phyloP scores from a whole-genome alignment of 2,113 vertebrate species.

The Oryctolagus cuniculus region DNA sequence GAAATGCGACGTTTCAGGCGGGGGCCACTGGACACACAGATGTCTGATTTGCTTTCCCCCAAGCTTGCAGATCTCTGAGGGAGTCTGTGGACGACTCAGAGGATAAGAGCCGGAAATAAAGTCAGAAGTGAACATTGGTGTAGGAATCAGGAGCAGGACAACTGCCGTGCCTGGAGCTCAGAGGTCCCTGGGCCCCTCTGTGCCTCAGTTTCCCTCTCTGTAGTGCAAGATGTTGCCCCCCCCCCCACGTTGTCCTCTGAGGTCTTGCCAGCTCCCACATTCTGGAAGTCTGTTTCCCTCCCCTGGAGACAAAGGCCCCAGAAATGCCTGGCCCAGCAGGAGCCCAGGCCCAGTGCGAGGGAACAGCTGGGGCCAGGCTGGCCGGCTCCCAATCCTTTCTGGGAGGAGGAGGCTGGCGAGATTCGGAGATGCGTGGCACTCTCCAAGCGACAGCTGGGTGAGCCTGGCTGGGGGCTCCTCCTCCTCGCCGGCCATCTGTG shows the following conservation, averaged over 20 bases:
- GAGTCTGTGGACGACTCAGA: not conserved
- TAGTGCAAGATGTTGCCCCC: not conserved
- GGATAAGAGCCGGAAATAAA: not conserved
- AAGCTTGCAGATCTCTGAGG: not conserved
- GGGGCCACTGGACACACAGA: not conserved
- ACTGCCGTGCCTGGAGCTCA: not conserved
- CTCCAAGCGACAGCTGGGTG: constrained; percentile 83
- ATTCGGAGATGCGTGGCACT: not conserved
- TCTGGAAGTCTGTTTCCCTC: not conserved
- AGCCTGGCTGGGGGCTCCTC: constrained; percentile 77
- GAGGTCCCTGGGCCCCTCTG: not conserved
- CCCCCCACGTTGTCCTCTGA: not conserved
- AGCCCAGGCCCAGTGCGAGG: constrained; percentile 50
- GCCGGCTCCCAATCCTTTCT: constrained; percentile 69
- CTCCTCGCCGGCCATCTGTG: constrained; percentile 82
- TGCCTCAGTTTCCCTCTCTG: constrained; percentile 45
- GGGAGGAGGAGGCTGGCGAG: constrained; percentile 61
- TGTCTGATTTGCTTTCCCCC: not conserved
- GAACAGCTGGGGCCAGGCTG: constrained; percentile 82
- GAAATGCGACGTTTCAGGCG: not conserved
- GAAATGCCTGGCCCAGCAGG: not conserved
- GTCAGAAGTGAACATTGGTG: not conserved
- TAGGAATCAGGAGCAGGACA: not conserved
- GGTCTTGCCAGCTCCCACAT: not conserved
- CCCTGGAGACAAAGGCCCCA: constrained; percentile 46